Conservation (phyloP, 2,797 vertebrate genomes). For the Rachycentron canadum region DNA sequence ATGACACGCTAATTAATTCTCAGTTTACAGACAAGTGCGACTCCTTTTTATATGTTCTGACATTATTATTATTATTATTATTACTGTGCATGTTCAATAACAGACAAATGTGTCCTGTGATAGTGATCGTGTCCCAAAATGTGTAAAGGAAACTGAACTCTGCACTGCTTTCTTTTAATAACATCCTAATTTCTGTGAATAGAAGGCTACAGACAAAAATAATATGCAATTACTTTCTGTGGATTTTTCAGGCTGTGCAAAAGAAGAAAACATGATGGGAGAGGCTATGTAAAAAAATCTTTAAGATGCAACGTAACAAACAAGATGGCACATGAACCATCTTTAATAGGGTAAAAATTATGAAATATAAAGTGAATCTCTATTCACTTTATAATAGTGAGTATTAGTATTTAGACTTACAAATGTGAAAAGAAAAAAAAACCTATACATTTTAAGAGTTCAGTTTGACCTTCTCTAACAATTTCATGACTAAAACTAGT, state of each 20-base stretch:
- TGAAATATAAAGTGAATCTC: not conserved
- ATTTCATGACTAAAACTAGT: not conserved
- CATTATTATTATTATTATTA: not conserved
- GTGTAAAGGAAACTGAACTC: conserved; percentile 6
- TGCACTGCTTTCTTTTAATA: conserved; percentile 18
- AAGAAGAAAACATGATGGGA: not conserved
- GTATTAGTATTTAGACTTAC: not conserved
- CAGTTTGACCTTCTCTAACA: not conserved
- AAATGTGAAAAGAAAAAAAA: not conserved
- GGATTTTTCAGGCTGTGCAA: not conserved
- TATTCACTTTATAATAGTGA: too few species aligned
- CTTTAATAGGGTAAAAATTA: not conserved
- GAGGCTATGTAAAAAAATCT: not conserved
- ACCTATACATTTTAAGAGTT: not conserved
- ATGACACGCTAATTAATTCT: not conserved
- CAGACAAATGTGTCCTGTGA: not conserved
- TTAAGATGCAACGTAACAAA: not conserved
- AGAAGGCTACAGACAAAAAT: conserved; percentile 33
- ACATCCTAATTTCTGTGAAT: conserved; percentile 39
- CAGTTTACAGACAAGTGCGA: not conserved
- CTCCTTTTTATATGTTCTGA: not conserved
- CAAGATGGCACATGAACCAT: not conserved
- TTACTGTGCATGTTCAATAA: not conserved
- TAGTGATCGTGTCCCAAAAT: not conserved
- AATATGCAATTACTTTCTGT: conserved; percentile 19